Percentiles rank a stretch among this genome's conserved stretches.
These are phyloP conservation scores for Leptura quadrifasciata DNA, from an alignment of 2,888 invertebrate species.

Conservation along the genomic window DNA sequence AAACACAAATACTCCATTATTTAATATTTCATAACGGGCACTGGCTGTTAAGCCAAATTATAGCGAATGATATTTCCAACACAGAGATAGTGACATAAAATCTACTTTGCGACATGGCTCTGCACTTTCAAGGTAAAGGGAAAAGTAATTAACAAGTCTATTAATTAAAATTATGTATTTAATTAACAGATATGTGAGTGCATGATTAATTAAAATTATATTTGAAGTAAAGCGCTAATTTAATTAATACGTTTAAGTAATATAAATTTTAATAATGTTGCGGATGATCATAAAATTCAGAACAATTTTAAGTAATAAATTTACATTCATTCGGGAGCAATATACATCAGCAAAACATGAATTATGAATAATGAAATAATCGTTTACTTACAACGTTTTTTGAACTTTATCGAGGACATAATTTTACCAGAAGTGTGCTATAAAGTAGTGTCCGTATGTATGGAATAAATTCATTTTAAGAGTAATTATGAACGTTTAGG, in stretches of 20 bases:
- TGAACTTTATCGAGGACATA: too few relatives aligned
- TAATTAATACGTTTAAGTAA: background rate
- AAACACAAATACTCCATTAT: background rate
- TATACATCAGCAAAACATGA: too few relatives aligned
- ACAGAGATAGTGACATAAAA: background rate
- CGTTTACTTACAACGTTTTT: too few relatives aligned
- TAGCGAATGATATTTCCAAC: background rate
- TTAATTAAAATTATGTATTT: conserved; percentile 20
- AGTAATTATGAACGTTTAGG: too few relatives aligned
- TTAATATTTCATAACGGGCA: background rate
- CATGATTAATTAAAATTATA: background rate
- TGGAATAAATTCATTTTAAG: too few relatives aligned
- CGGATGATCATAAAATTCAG: too few relatives aligned
- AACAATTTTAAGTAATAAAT: too few relatives aligned
- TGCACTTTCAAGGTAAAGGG: conserved; percentile 9
- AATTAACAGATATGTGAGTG: background rate
- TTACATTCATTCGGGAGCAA: too few relatives aligned
- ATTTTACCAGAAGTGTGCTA: too few relatives aligned
- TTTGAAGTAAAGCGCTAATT: background rate
- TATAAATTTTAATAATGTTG: too few relatives aligned
- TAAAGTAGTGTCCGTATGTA: too few relatives aligned
- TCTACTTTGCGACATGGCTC: conserved; percentile 8
- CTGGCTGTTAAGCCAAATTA: background rate
- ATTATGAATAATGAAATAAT: too few relatives aligned
- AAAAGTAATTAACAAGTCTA: conserved; percentile 12